Base-by-base conservation (phyloP, 1,140 invertebrate species). In the Ceratosolen solmsi region DNA sequence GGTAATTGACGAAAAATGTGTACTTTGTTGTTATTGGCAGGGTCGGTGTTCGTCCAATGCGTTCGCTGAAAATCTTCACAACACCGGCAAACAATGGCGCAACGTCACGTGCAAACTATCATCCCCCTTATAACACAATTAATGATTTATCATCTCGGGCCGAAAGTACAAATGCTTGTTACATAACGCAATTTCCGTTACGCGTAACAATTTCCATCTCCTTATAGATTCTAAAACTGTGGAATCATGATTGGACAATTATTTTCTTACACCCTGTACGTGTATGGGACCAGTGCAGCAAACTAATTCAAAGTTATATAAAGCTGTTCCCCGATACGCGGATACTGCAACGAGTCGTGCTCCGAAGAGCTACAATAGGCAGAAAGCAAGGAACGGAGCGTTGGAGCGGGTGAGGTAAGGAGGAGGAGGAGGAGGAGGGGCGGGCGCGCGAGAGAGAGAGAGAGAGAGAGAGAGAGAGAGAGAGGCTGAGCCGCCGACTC, bases 231-330 rank as follows among this genome's bases (percentile, higher is more conserved):
- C 22, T 41, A 22, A 46, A 63, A 38, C 4, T 25, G 46, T 22
- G 49, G 27, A 17, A 54, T 74, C 56, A 46, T 38, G 41, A 65
- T 63, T 20, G 22, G 22, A 74, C 58, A 41, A 74, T 80, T 65
- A 80, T 80, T 74, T 51, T 33, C 56, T 73, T 30, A 30, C 11
- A 70, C 49, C 33, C 46, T 1, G 25, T 33, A 20, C 33, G 22
- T 20, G 20, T 46, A 56, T 13, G 25, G 13, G 25, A 22, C 41
- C 20, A 38, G 51, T 27, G 30, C 46, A 33, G 79, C 85, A 87
- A 90, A 90, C 90, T 85, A 84, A 90, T 89, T 90, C 87, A 89
- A 90, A 91, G 86, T 80, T 87, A 90, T 90, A 89, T 88, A 86
- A 88, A 89, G 84, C 85, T 87, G 88, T 90, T 90, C 86, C 80